Base-by-base conservation (phyloP, 2,888 invertebrate genomes). In the Macrosiphum euphorbiae region DNA sequence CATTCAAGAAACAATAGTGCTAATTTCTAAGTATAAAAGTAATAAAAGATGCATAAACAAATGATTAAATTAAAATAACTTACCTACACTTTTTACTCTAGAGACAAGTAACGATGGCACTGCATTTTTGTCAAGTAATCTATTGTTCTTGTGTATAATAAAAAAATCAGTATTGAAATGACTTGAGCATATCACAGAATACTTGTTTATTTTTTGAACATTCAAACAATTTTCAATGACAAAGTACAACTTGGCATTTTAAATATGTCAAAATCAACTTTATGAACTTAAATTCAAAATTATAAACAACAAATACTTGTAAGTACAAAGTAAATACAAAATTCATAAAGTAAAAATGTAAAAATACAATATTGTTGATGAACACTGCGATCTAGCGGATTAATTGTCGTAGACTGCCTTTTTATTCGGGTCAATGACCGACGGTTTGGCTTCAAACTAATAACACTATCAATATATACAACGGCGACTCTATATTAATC, bases 181-280 rank as follows among this genome's bases (percentile, higher is more conserved):
- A 13, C 50, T 50, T 50, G 50, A 50, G 50, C 50, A 50, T 50
- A 50, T 50, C 50, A 50, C 50, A 13, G 50, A 50, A 50, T 50
- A 50, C 50, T 50, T 50, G 50, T 50, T 50, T 50, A 50, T 50
- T 50, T 50, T 50, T 50, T 50, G 50, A 11, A 50, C 50, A 50
- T 50, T 50, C 13, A 50, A 50, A 50, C 50, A 50, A 50, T 50
- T 50, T 50, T 50, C 50, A 35, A 35, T 78, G n/a, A 78, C 78
- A 78, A 78, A 78, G 16, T 78, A 78, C 78, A 78, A 35, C 78
- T 78, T n/a, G 35, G 78, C 78, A 78, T 78, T 78, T 78, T 78
- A n/a, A 78, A 78, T 35, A 44, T 44, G 44, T 44, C 41, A 41
- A 41, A 44, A 44, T 44, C 24, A 61, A 61, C 28, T 61, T 61